Evolutionary conservation across 2,797 vertebrate genomes (phyloP).

Genomic region (Brotula barbata): DNA sequence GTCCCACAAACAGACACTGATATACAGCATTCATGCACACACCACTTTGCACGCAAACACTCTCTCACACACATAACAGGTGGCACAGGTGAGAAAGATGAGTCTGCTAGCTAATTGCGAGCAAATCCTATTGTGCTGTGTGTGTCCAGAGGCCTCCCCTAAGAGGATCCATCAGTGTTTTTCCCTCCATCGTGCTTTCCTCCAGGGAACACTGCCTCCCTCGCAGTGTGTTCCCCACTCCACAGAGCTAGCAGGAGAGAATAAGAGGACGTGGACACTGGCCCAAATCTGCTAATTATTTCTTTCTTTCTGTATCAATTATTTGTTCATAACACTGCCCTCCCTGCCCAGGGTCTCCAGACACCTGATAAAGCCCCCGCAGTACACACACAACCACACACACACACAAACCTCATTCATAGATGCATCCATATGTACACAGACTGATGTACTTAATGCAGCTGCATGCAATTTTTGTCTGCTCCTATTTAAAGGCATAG

Average conservation of each 20-base stretch:
- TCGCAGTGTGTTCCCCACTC: constrained; percentile 47
- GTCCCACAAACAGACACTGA: constrained; percentile 16
- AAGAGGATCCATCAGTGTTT: constrained; percentile 80
- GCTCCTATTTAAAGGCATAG: constrained; percentile 31
- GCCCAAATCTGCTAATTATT: constrained; percentile 85
- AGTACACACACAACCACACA: constrained; percentile 38
- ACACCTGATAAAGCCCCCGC: constrained; percentile 75
- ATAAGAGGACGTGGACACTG: constrained; percentile 68
- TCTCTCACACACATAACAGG: constrained; percentile 60
- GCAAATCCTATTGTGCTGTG: constrained; percentile 78
- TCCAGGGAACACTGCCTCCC: constrained; percentile 62
- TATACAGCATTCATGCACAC: not conserved
- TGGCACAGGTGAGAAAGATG: constrained; percentile 76
- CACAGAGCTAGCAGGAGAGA: constrained; percentile 68
- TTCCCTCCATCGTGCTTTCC: constrained; percentile 65
- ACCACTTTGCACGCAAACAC: constrained; percentile 39
- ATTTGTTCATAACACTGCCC: constrained; percentile 76
- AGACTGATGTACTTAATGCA: constrained; percentile 18
- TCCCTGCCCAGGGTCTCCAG: constrained; percentile 72
- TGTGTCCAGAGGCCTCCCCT: constrained; percentile 77
- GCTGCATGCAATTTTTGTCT: constrained; percentile 47
- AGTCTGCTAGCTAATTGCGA: constrained; percentile 75
- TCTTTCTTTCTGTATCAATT: constrained; percentile 80
- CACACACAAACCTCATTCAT: constrained; percentile 1
- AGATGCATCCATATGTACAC: constrained; percentile 38